A percentile compares a stretch with the other conserved stretches of the same genome.
These are phyloP conservation scores for Patella caerulea DNA, from an alignment of 2,888 invertebrate species.

Conservation along the genomic window DNA sequence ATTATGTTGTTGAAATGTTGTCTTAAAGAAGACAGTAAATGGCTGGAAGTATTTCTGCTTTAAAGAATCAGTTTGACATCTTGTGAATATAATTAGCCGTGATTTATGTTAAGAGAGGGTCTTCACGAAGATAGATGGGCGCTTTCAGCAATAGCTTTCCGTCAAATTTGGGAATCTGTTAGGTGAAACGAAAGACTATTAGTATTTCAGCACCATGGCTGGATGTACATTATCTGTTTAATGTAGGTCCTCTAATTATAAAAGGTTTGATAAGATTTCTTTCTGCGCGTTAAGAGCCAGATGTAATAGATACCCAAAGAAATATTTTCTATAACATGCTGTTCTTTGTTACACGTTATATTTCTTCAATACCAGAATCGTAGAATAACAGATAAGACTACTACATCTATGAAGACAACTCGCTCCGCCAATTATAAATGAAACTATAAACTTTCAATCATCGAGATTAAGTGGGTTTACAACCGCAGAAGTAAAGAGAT, in stretches of 20 bases:
- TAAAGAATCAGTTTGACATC: neutral
- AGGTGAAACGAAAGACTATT: constrained; percentile 2
- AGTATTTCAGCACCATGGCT: constrained; percentile 1
- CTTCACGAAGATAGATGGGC: neutral
- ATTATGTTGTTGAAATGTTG: constrained; percentile 2
- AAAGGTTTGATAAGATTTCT: no score
- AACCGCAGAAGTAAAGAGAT: no score
- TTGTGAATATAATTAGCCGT: constrained; percentile 9
- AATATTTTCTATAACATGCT: no score
- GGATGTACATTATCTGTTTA: neutral
- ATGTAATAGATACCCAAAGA: no score
- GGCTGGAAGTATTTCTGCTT: neutral
- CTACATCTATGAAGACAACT: no score
- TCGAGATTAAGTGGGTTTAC: no score
- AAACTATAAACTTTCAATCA: no score
- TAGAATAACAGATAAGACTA: no score
- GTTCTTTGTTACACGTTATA: no score
- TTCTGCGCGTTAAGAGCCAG: no score
- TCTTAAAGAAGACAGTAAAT: neutral
- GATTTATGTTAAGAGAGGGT: neutral
- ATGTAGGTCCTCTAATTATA: neutral
- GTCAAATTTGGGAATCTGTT: constrained; percentile 5
- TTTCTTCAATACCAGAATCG: no score
- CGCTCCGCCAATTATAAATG: no score
- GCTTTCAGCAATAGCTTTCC: neutral